These are phyloP conservation scores for Pseudomugil tenellus DNA, from an alignment of 2,797 vertebrate genomes.

Conservation along the genomic window DNA sequence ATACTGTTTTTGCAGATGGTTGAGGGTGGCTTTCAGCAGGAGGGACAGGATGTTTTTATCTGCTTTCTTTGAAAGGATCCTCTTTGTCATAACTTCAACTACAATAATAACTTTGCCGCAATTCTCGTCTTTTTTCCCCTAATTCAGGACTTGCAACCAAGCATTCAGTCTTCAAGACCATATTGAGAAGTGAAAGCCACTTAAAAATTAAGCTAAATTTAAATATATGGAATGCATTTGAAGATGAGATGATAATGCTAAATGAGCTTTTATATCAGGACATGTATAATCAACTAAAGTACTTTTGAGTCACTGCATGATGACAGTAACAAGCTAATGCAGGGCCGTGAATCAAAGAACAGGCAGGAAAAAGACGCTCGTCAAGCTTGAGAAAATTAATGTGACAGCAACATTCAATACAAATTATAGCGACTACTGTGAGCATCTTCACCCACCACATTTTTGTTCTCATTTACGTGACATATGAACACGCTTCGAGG, in stretches of 20 bases:
- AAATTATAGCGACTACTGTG: background rate
- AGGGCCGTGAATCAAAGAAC: background rate
- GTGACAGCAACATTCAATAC: background rate
- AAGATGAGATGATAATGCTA: background rate
- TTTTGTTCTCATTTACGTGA: background rate
- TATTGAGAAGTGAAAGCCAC: background rate
- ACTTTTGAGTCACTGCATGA: too few relatives aligned
- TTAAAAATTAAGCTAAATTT: background rate
- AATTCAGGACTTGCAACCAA: background rate
- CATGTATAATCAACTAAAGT: background rate
- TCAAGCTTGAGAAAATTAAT: too few relatives aligned
- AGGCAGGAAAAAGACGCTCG: background rate
- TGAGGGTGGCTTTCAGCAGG: conserved; percentile 56
- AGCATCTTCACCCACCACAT: background rate
- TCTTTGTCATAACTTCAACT: conserved; percentile 37
- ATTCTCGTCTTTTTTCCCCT: background rate
- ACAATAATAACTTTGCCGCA: conserved; percentile 9
- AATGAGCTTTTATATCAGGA: background rate
- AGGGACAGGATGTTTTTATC: conserved; percentile 68
- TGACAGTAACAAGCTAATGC: background rate
- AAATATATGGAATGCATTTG: background rate
- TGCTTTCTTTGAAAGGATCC: conserved; percentile 37
- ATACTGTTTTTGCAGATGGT: conserved; percentile 72
- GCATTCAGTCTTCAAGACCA: conserved; percentile 10
- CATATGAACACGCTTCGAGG: background rate